These are phyloP conservation scores for Brachionus paranguensis DNA, from an alignment of 1,140 invertebrate species.

Conservation along the genomic window DNA sequence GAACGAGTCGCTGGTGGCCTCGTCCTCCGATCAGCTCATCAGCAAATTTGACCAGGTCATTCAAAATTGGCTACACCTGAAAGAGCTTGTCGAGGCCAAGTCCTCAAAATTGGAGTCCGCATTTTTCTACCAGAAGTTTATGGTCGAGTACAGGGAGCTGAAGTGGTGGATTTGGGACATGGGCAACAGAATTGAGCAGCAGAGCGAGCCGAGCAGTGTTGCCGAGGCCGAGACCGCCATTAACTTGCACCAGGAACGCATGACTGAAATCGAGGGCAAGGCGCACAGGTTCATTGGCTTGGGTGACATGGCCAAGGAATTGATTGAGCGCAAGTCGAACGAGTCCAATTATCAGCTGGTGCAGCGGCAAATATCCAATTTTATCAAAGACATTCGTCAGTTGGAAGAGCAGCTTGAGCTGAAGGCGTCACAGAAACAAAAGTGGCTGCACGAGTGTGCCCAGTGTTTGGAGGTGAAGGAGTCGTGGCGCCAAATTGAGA, in stretches of 20 bases:
- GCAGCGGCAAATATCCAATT: background rate
- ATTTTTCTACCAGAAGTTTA: constrained; percentile 30
- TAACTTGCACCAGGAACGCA: constrained; percentile 8
- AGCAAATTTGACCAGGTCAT: background rate
- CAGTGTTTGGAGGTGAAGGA: background rate
- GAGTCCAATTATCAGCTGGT: background rate
- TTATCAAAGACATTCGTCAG: constrained; percentile 10
- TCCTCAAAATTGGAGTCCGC: background rate
- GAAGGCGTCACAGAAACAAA: background rate
- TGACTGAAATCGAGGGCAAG: constrained; percentile 7
- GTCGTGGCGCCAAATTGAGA: constrained; percentile 11
- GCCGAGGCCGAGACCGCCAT: constrained; percentile 17
- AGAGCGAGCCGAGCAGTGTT: background rate
- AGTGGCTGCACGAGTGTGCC: background rate
- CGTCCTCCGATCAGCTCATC: background rate
- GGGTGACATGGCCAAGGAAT: background rate
- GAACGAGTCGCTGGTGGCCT: background rate
- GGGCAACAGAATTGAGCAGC: constrained; percentile 11
- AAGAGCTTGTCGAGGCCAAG: background rate
- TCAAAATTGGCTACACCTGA: background rate
- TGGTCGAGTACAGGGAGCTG: constrained; percentile 25
- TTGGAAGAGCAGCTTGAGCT: background rate
- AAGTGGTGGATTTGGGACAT: constrained; percentile 29
- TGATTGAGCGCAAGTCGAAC: background rate
- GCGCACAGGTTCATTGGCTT: background rate